Conservation (phyloP, 2,888 invertebrate species). For the Spisula solida region DNA sequence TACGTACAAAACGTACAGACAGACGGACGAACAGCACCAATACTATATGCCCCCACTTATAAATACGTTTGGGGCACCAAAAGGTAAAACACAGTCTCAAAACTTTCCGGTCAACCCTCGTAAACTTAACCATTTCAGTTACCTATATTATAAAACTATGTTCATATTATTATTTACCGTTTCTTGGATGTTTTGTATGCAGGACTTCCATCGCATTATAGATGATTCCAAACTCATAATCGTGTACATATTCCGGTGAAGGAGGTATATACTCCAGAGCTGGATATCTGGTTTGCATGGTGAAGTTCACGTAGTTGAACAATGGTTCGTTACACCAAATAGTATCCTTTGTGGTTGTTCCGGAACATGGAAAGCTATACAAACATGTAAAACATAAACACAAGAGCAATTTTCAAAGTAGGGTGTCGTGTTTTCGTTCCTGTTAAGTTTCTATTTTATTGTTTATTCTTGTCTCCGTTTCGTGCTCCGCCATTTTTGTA, state of each 20-base stretch:
- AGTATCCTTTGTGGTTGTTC: not conserved
- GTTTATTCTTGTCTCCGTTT: too few relatives aligned
- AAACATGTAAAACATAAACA: not conserved
- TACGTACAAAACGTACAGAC: too few relatives aligned
- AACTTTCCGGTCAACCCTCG: too few relatives aligned
- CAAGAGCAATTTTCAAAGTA: not conserved
- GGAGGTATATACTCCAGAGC: constrained; percentile 24
- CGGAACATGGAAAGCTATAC: constrained; percentile 28
- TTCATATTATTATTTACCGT: not conserved
- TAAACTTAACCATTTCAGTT: too few relatives aligned
- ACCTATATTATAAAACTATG: too few relatives aligned
- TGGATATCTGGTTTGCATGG: constrained; percentile 14
- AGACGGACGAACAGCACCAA: too few relatives aligned
- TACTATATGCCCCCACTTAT: too few relatives aligned
- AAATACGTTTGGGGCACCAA: too few relatives aligned
- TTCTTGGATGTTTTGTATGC: constrained; percentile 33
- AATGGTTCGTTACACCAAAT: constrained; percentile 35
- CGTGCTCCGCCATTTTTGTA: too few relatives aligned
- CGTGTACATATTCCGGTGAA: not conserved
- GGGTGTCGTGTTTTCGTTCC: not conserved
- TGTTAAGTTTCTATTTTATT: too few relatives aligned
- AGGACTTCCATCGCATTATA: constrained; percentile 29
- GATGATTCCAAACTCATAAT: constrained; percentile 41
- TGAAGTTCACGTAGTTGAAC: constrained; percentile 39
- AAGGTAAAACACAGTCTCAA: too few relatives aligned